These are phyloP conservation scores for Pyrgilauda ruficollis DNA, from an alignment of 2,113 vertebrate species.

Conservation along the genomic window DNA sequence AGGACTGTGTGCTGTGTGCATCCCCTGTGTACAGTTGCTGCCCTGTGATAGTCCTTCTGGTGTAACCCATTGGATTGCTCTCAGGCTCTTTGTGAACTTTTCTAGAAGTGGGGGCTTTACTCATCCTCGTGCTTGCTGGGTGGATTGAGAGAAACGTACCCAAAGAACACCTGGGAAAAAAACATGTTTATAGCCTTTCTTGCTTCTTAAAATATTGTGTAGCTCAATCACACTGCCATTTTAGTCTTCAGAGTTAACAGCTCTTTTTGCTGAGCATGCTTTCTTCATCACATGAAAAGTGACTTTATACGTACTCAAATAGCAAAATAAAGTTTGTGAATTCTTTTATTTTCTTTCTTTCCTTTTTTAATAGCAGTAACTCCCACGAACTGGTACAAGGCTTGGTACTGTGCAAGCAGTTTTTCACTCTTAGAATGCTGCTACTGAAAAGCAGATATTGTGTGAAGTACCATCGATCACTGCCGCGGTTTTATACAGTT, in stretches of 20 bases:
- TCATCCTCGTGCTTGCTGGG: background rate
- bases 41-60: background rate
- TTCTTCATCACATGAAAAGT: slow-evolving; percentile 1
- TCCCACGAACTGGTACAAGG: slow-evolving; percentile 83
- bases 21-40: background rate
- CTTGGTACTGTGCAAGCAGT: slow-evolving; percentile 53
- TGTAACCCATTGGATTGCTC: background rate
- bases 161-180: background rate
- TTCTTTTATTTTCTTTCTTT: background rate
- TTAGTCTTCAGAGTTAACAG: background rate
- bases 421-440: slow-evolving; percentile 50
- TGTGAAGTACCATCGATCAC: slow-evolving; percentile 78
- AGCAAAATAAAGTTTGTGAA: slow-evolving; percentile 46
- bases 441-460: slow-evolving; percentile 88
- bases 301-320: background rate
- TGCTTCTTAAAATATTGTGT: background rate
- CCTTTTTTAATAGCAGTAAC: slow-evolving; percentile 70
- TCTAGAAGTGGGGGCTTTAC: background rate
- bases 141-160: background rate
- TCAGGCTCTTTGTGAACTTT: background rate
- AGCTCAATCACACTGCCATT: background rate
- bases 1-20: rapidly evolving
- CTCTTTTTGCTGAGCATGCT: background rate
- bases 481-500: slow-evolving; percentile 78
- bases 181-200: background rate